Percentiles rank a stretch among this genome's conserved stretches.
Evolutionary conservation across 2,797 vertebrate genomes (phyloP).

Genomic region (Pseudochaenichthys georgianus): DNA sequence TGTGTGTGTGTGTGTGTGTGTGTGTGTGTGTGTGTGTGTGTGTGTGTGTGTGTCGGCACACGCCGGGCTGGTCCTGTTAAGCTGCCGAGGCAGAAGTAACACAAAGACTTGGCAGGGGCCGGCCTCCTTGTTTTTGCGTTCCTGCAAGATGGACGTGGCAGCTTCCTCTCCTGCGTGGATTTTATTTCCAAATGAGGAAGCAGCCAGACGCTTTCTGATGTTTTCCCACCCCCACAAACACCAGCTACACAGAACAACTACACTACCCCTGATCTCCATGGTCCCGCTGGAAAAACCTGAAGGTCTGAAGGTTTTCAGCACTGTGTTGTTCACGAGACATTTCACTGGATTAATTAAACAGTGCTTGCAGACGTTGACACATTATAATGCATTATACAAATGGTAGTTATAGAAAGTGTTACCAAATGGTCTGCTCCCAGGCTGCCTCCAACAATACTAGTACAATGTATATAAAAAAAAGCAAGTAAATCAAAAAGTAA

Average conservation of each 20-base stretch:
- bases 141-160: constrained; percentile 70
- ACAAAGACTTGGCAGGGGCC: constrained; percentile 76
- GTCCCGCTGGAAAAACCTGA: constrained; percentile 12
- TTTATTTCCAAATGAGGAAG: constrained; percentile 74
- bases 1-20: no score
- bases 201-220: constrained; percentile 73
- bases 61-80: constrained; percentile 65
- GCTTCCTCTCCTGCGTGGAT: constrained; percentile 60
- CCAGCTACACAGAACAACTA: background rate
- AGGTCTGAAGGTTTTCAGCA: background rate
- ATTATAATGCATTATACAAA: no score
- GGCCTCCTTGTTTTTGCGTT: constrained; percentile 68
- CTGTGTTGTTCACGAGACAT: background rate
- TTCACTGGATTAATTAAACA: background rate
- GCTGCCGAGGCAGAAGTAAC: constrained; percentile 75
- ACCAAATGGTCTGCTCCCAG: background rate
- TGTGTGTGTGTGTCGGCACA: constrained; percentile 56
- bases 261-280: background rate
- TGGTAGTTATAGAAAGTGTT: no score
- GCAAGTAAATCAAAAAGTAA: background rate
- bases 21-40: constrained; percentile 26
- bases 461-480: background rate
- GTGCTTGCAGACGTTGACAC: no score
- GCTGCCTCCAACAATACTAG: background rate
- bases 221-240: background rate